phyloP scores from a whole-genome alignment of 2,113 vertebrate species.

The Oreochromis tanganicae region DNA sequence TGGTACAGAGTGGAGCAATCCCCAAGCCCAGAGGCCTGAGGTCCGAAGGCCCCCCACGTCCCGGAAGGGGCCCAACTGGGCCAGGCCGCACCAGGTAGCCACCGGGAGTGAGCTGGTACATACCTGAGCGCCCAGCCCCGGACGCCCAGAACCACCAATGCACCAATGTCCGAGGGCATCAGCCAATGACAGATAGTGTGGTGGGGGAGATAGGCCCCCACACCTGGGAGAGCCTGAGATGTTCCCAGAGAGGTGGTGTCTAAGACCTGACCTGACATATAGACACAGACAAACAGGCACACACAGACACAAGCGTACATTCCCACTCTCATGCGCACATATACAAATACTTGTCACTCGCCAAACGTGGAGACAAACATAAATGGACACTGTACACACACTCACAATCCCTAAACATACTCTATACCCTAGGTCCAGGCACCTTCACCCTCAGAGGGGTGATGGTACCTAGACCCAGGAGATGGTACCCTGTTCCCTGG shows the following conservation, averaged over 20 bases:
- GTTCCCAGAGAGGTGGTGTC: neutral
- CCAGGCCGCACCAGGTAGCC: neutral
- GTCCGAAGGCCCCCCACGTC: rapidly evolving
- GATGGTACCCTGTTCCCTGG: neutral
- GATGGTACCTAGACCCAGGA: neutral
- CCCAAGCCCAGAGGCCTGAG: neutral
- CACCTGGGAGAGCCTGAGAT: neutral
- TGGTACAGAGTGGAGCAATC: neutral
- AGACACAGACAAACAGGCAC: neutral
- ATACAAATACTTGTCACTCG: neutral
- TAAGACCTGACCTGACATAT: neutral
- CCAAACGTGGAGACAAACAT: neutral
- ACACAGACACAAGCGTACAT: neutral
- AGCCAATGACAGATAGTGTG: rapidly evolving
- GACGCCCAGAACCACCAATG: neutral
- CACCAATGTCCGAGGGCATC: neutral
- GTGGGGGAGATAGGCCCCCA: neutral
- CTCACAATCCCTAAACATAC: neutral
- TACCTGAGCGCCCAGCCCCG: neutral
- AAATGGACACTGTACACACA: neutral
- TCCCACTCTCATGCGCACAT: neutral
- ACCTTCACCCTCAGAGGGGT: neutral
- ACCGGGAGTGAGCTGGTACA: neutral
- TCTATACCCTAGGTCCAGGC: neutral
- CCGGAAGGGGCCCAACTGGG: neutral